A percentile compares a stretch with the other conserved stretches of the same genome.
Conservation (phyloP, 2,113 vertebrate genomes). For the Xiphorhynchus elegans region DNA sequence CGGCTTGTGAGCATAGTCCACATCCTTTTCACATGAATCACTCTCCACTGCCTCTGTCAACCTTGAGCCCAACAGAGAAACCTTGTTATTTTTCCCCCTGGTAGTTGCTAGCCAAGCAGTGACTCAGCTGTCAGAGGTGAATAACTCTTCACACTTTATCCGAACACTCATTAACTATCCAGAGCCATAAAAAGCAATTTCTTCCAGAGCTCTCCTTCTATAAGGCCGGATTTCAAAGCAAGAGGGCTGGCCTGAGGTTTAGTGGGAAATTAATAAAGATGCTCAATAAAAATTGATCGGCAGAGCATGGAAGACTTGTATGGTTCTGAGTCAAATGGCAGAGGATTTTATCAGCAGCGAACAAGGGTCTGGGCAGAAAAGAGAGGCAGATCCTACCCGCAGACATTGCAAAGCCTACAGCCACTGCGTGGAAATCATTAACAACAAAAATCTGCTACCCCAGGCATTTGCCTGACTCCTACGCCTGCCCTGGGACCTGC, state of each 20-base stretch:
- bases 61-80: slow-evolving; percentile 13
- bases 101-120: background rate
- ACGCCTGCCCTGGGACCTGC: background rate
- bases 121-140: slow-evolving; percentile 52
- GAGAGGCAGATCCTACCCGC: background rate
- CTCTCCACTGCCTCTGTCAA: background rate
- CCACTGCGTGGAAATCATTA: background rate
- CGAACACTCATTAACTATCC: background rate
- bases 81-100: background rate
- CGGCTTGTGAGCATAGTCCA: background rate
- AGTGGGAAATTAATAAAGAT: background rate
- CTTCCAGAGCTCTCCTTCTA: background rate
- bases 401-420: background rate
- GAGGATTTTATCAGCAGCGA: background rate
- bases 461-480: background rate
- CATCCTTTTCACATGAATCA: slow-evolving; percentile 14
- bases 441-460: background rate
- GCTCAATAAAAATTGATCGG: background rate
- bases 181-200: slow-evolving; percentile 9
- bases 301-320: background rate
- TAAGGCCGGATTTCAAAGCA: background rate
- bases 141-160: background rate
- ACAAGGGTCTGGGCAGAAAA: background rate
- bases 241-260: background rate
- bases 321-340: background rate